These are phyloP conservation scores for Nephrotoma appendiculata DNA, from an alignment of 2,888 invertebrate genomes.

Conservation along the genomic window DNA sequence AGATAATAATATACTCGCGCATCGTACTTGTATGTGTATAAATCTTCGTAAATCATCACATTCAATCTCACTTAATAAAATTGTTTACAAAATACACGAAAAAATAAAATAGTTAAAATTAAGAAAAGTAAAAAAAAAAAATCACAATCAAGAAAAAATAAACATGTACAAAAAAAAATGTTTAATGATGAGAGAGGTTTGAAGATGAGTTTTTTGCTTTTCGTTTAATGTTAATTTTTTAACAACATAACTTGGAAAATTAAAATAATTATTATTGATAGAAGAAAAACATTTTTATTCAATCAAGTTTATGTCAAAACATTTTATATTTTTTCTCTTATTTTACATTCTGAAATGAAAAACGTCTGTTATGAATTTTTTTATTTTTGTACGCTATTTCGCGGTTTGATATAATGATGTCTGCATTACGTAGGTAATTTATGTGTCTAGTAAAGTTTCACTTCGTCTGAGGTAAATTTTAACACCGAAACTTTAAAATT, in stretches of 20 bases:
- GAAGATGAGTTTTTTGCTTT: not conserved
- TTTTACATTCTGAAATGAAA: not conserved
- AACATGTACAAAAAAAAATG: not conserved
- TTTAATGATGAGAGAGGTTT: not conserved
- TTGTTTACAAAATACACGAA: not conserved
- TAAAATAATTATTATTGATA: not conserved
- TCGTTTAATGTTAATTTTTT: not conserved
- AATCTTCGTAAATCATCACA: not conserved
- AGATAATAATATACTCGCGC: not conserved
- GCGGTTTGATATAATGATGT: not conserved
- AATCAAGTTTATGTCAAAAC: not conserved
- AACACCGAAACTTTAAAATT: no score
- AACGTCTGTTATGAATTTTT: not conserved
- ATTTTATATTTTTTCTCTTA: not conserved
- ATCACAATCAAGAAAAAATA: not conserved
- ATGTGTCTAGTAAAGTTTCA: not conserved
- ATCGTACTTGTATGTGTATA: not conserved
- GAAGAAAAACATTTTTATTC: not conserved
- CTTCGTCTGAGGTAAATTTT: not conserved
- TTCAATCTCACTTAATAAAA: not conserved
- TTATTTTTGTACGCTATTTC: not conserved
- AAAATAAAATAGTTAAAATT: not conserved
- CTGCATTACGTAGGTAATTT: not conserved
- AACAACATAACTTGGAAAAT: not conserved
- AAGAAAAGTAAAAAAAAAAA: not conserved